phyloP scores from a whole-genome alignment of 2,113 vertebrate genomes.

The Gila orcuttii region DNA sequence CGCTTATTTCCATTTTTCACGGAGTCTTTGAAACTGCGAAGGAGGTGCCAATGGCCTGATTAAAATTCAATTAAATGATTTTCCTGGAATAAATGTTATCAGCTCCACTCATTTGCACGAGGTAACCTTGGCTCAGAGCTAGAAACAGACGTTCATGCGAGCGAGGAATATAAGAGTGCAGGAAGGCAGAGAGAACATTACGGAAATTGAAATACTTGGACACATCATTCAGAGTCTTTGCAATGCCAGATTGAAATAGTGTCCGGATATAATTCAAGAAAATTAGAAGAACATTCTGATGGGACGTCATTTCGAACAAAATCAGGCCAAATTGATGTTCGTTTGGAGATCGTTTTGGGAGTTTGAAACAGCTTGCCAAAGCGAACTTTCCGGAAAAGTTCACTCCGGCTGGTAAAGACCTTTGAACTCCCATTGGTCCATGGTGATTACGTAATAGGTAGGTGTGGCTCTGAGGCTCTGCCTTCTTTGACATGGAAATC shows the following conservation, averaged over 20 bases:
- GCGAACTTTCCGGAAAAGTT: no score
- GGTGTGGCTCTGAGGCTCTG: no score
- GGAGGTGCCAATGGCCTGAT: slow-evolving; percentile 48
- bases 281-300: no score
- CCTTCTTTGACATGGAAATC: no score
- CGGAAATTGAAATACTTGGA: not conserved
- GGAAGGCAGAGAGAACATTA: not conserved
- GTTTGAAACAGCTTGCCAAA: no score
- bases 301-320: no score
- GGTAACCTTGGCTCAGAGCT: slow-evolving; percentile 68
- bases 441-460: no score
- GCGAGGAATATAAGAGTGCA: not conserved
- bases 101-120: slow-evolving; percentile 72
- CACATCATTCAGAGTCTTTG: not conserved
- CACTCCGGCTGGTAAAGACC: no score
- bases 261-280: no score
- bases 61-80: slow-evolving; percentile 79
- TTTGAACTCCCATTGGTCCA: no score
- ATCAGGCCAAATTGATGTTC: no score
- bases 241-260: not conserved
- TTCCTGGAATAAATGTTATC: slow-evolving; percentile 69
- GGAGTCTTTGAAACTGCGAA: slow-evolving; percentile 22
- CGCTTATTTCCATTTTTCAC: slow-evolving; percentile 38
- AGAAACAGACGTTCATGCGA: not conserved
- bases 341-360: no score